Conservation (phyloP, 2,888 invertebrate genomes). For the Bellardia bayeri region DNA sequence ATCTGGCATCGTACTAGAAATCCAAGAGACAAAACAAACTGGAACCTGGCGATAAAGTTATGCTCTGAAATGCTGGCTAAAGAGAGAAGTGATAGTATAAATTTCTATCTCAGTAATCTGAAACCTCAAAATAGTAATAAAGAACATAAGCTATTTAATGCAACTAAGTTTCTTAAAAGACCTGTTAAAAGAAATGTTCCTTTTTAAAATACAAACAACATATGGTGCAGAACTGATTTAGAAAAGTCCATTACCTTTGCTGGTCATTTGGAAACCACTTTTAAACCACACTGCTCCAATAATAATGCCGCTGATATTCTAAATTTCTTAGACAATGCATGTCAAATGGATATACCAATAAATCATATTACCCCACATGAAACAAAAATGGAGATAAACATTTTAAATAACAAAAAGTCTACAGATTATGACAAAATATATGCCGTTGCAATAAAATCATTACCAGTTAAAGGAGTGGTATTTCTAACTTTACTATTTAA, state of each 20-base stretch:
- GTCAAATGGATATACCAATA: not conserved
- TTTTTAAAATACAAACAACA: not conserved
- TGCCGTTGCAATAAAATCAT: no score
- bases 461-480: not conserved
- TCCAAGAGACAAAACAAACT: conserved; percentile 12
- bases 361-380: conserved; percentile 2
- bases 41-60: conserved; percentile 3
- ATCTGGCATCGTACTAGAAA: conserved; percentile 34
- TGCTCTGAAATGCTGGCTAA: not conserved
- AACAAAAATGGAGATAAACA: conserved; percentile 8
- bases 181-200: conserved; percentile 2
- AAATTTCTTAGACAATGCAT: no score
- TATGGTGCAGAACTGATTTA: no score
- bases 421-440: no score
- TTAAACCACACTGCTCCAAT: not conserved
- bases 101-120: not conserved
- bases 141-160: conserved; percentile 12
- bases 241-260: no score
- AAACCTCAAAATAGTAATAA: conserved; percentile 22
- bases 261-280: no score
- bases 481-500: not conserved
- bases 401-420: not conserved
- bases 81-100: not conserved
- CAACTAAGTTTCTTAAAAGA: conserved; percentile 10
- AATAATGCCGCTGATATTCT: not conserved